These are phyloP conservation scores for Eremobia ochroleuca DNA, from an alignment of 2,888 invertebrate species.

Conservation along the genomic window DNA sequence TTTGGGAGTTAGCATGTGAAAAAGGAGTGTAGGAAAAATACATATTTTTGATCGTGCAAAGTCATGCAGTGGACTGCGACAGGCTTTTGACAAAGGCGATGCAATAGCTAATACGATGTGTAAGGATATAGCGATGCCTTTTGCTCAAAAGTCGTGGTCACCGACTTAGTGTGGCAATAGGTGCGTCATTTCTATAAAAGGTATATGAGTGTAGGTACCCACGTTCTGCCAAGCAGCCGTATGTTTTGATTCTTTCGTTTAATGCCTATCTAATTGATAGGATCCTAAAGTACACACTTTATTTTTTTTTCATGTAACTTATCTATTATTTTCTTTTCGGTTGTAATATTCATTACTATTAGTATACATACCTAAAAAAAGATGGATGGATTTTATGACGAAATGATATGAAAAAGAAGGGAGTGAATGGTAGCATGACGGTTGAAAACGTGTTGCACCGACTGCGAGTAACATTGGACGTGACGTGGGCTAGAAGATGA, in stretches of 20 bases:
- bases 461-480: too few relatives aligned
- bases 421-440: neutral
- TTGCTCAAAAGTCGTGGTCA: neutral
- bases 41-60: neutral
- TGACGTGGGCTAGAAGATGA: neutral
- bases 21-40: conserved; percentile 1
- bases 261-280: neutral
- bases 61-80: neutral
- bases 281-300: neutral
- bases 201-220: neutral
- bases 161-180: neutral
- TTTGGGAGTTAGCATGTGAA: conserved; percentile 41
- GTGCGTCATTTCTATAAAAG: neutral
- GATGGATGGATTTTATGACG: too few relatives aligned
- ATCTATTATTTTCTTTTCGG: neutral
- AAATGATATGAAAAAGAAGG: neutral
- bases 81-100: too few relatives aligned
- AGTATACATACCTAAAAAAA: neutral
- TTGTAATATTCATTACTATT: neutral
- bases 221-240: neutral
- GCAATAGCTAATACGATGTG: neutral
- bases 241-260: neutral
- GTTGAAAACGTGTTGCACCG: neutral
- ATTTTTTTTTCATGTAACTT: neutral
- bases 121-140: too few relatives aligned